Evolutionary conservation across 2,113 vertebrate species (phyloP).

Genomic region (Otus sunia): DNA sequence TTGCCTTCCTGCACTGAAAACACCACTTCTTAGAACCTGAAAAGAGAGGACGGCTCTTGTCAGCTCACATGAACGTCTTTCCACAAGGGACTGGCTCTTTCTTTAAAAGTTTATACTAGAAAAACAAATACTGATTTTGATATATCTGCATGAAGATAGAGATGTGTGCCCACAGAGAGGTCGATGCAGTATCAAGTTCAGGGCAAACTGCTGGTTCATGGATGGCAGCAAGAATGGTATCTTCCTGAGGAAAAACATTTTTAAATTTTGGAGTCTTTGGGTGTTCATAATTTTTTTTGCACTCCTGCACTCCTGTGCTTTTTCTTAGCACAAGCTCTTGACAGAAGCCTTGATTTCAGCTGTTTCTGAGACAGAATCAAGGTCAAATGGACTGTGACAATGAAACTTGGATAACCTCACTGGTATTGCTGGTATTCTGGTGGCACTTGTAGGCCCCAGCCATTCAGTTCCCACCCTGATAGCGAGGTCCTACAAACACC

Average conservation of each 20-base stretch:
- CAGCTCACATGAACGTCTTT: not conserved
- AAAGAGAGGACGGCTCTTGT: not conserved
- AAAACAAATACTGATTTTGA: not conserved
- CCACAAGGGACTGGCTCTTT: not conserved
- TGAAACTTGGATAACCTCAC: not conserved
- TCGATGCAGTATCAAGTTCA: not conserved
- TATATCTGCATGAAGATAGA: not conserved
- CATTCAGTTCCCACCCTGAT: not conserved
- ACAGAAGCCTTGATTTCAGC: not conserved
- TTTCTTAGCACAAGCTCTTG: not conserved
- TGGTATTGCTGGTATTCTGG: not conserved
- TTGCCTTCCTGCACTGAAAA: not conserved
- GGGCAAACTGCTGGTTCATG: not conserved
- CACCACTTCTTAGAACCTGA: not conserved
- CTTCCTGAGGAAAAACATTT: not conserved
- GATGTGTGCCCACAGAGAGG: not conserved
- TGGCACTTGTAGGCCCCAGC: not conserved
- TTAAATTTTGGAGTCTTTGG: not conserved
- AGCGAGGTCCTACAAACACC: not conserved
- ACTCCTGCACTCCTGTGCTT: not conserved
- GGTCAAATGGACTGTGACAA: not conserved
- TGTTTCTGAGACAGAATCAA: not conserved
- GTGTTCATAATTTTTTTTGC: not conserved
- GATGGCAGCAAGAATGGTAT: not conserved
- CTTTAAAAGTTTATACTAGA: not conserved